Evolutionary conservation across 2,797 vertebrate genomes (phyloP).

Genomic region (Hoplostethus atlanticus): DNA sequence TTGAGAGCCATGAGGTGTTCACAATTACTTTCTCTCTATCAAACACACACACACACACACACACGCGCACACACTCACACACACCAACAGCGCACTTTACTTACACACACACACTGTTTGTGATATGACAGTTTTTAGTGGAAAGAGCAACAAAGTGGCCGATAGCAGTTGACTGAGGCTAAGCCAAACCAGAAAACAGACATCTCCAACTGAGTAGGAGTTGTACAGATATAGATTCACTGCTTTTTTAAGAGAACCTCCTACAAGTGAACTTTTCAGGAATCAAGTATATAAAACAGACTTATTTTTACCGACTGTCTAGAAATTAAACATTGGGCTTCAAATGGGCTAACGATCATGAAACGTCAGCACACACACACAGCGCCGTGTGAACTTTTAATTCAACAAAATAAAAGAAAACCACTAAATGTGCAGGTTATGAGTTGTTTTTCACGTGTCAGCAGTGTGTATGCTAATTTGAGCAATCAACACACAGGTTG

Average conservation of each 20-base stretch:
- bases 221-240: no score
- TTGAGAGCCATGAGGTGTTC: conserved; percentile 80
- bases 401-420: conserved; percentile 39
- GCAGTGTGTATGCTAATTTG: conserved; percentile 72
- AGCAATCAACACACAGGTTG: conserved; percentile 72
- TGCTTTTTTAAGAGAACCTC: not conserved
- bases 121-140: conserved; percentile 34
- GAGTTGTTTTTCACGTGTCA: conserved; percentile 64
- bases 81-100: conserved; percentile 20
- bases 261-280: not conserved
- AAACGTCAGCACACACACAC: conserved; percentile 18
- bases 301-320: not conserved
- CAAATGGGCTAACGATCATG: conserved; percentile 10
- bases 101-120: conserved; percentile 34
- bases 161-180: conserved; percentile 45
- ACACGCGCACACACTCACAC: conserved; percentile 23
- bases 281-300: no score
- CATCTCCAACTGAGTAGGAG: not conserved
- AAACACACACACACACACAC: conserved; percentile 27
- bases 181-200: conserved; percentile 40
- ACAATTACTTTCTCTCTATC: conserved; percentile 76
- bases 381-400: conserved; percentile 48
- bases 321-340: not conserved
- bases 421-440: conserved; percentile 58
- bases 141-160: conserved; percentile 55